Evolutionary conservation across 2,888 invertebrate species (phyloP).

Genomic region (Pantelozetes paolii): DNA sequence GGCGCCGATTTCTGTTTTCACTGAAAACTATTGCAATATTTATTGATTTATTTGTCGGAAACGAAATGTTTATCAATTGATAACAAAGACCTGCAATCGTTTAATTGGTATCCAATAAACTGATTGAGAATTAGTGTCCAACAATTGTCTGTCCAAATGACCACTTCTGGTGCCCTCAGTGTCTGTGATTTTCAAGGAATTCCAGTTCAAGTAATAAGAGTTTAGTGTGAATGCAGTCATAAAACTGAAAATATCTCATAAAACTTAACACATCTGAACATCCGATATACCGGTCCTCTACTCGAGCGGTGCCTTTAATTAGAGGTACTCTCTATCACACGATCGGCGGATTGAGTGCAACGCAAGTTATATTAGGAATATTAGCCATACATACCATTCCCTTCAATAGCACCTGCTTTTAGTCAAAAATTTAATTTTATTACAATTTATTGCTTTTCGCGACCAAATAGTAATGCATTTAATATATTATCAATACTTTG

Average conservation of each 20-base stretch:
- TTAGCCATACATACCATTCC: not conserved
- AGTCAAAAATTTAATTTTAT: not conserved
- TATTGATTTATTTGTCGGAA: not conserved
- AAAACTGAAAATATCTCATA: not conserved
- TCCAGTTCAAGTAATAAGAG: not conserved
- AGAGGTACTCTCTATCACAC: not conserved
- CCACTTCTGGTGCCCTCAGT: not conserved
- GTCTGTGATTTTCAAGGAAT: not conserved
- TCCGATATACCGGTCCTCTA: not conserved
- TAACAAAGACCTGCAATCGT: conserved; percentile 11
- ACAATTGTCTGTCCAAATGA: conserved; percentile 1
- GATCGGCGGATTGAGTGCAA: not conserved
- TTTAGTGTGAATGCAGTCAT: not conserved
- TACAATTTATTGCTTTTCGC: not conserved
- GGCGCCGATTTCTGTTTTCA: not conserved
- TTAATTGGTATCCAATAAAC: not conserved
- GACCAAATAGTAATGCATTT: not conserved
- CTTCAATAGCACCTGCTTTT: not conserved
- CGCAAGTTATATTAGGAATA: not conserved
- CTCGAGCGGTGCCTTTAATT: conserved; percentile 19
- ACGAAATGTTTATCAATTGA: not conserved
- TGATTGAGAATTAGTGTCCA: not conserved
- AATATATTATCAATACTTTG: not conserved
- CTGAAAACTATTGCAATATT: not conserved
- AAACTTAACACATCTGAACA: not conserved